Percentiles rank a stretch among this genome's conserved stretches.
These are phyloP conservation scores for Stichodactyla mertensii DNA, from an alignment of 64 coral and sea anemone species.

Conservation along the genomic window DNA sequence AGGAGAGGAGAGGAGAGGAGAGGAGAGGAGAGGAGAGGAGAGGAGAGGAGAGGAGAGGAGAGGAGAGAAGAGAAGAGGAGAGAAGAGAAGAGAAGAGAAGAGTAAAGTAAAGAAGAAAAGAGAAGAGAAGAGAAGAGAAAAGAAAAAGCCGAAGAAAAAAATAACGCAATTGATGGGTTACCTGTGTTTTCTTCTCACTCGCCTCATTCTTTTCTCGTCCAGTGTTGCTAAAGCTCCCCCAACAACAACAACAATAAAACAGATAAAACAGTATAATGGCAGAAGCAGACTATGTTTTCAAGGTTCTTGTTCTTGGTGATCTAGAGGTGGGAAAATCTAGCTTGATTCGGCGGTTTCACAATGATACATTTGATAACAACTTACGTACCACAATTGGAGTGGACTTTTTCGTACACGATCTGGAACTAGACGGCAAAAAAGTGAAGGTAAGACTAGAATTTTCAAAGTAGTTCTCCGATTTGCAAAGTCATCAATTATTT, in stretches of 20 bases:
- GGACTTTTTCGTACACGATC: conserved; percentile 83
- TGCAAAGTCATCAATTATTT: not conserved
- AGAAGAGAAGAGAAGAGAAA: too few relatives aligned
- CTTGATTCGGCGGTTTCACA: conserved; percentile 59
- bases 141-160: too few relatives aligned
- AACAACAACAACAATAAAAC: too few relatives aligned
- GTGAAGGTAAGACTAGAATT: conserved; percentile 46
- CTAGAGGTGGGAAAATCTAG: conserved; percentile 76
- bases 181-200: not conserved
- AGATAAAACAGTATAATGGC: conserved; percentile 1
- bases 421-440: conserved; percentile 71
- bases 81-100: too few relatives aligned
- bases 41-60: too few relatives aligned
- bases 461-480: not conserved
- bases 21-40: too few relatives aligned
- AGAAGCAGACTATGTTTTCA: conserved; percentile 53
- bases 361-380: conserved; percentile 45
- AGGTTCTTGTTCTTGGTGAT: conserved; percentile 77
- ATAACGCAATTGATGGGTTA: not conserved
- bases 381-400: conserved; percentile 80
- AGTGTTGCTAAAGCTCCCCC: not conserved
- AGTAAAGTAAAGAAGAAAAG: too few relatives aligned
- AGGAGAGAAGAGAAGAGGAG: too few relatives aligned
- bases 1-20: too few relatives aligned
- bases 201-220: not conserved